Evolutionary conservation across 2,888 invertebrate genomes (phyloP).

Genomic region (Harmothoe impar): DNA sequence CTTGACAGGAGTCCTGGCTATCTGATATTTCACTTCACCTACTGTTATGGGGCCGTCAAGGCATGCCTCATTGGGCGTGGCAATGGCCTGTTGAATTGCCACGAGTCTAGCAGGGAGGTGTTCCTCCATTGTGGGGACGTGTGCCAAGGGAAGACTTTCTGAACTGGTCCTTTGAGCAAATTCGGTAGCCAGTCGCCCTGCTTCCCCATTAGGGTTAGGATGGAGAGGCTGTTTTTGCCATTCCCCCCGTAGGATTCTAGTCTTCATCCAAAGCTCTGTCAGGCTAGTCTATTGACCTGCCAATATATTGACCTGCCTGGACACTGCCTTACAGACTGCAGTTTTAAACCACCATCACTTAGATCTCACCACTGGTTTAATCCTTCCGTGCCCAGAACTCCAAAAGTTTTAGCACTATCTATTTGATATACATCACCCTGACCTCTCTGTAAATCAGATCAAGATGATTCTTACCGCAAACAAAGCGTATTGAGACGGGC

Average conservation of each 20-base stretch:
- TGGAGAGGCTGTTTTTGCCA: not conserved
- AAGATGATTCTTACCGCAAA: too few relatives aligned
- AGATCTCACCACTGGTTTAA: too few relatives aligned
- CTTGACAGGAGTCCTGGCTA: not conserved
- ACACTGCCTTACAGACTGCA: not conserved
- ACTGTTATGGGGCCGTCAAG: not conserved
- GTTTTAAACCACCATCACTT: not conserved
- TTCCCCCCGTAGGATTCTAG: not conserved
- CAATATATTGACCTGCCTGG: not conserved
- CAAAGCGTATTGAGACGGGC: too few relatives aligned
- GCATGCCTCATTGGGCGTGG: not conserved
- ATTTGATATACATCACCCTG: too few relatives aligned
- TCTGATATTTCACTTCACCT: not conserved
- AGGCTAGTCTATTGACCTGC: not conserved
- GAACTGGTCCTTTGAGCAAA: not conserved
- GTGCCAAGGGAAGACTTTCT: not conserved
- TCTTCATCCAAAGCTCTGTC: not conserved
- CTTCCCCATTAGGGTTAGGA: not conserved
- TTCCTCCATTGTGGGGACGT: too few relatives aligned
- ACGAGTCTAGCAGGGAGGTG: not conserved
- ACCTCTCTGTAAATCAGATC: too few relatives aligned
- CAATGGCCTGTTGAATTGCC: not conserved
- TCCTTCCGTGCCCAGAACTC: too few relatives aligned
- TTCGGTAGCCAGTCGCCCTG: not conserved
- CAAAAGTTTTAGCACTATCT: too few relatives aligned